phyloP scores from a whole-genome alignment of 2,888 invertebrate genomes.

The Papilio protenor region DNA sequence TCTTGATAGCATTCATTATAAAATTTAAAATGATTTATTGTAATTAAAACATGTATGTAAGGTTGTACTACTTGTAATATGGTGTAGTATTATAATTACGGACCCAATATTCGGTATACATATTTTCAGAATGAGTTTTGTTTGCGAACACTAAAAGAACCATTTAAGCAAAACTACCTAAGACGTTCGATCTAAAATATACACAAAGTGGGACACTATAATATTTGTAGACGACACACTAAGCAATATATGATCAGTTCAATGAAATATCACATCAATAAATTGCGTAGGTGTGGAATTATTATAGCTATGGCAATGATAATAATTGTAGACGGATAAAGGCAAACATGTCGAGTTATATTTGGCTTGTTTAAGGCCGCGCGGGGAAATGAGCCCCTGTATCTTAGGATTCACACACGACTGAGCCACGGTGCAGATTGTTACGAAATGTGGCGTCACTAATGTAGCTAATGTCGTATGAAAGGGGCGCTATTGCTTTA shows the following conservation, averaged over 20 bases:
- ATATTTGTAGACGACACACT: neutral
- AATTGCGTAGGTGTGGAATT: constrained; percentile 13
- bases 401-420: constrained; percentile 84
- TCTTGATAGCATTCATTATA: neutral
- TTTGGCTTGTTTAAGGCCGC: constrained; percentile 40
- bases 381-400: constrained; percentile 81
- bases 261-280: constrained; percentile 19
- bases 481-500: constrained; percentile 81
- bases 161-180: neutral
- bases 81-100: neutral
- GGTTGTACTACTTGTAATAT: neutral
- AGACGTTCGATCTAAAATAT: neutral
- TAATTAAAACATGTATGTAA: neutral
- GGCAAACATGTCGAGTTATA: constrained; percentile 30
- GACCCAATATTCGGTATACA: neutral
- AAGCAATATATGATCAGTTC: neutral
- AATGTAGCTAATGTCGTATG: constrained; percentile 83
- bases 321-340: constrained; percentile 34
- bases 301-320: constrained; percentile 1
- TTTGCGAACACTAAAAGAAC: neutral
- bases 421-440: constrained; percentile 78
- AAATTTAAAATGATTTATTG: neutral
- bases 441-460: constrained; percentile 83
- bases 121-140: neutral
- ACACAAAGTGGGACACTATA: neutral